Evolutionary conservation across 2,113 vertebrate species (phyloP), one percentile per base, ranked within the genome.

Genomic region (Lasiurus cinereus): DNA sequence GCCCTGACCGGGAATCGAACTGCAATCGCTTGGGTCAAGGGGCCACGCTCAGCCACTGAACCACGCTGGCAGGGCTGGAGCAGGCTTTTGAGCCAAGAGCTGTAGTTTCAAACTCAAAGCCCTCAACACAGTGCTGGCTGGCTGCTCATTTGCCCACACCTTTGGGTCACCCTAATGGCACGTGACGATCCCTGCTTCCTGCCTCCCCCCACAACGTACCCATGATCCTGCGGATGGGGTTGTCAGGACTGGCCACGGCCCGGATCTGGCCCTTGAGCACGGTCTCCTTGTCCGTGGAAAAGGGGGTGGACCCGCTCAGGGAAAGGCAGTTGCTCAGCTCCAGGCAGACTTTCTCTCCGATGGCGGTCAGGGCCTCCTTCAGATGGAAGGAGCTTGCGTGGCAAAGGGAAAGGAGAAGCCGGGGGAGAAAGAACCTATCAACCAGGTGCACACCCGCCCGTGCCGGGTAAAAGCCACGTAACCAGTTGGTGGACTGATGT

Each of bases 231-330:
- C 98, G 99, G 64, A 99, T 97, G 3, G 98, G 98, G 98, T 99
- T 99, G 10, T 99, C 99, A 0, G 98, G 97, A 24, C 97, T 98
- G 92, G 97, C 96, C 91, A 98, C 96, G 0, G 99, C 99, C 29
- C 98, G 98, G 97, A 99, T 99, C 83, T 99, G 99, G 43, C 99
- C 99, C 97, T 98, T 99, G 64, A 99, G 97, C 8, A 88, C 96
- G 16, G 90, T 88, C 97, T 99, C 98, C 15, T 98, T 96, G 91
- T 99, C 98, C 0, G 95, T 5, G 16, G 99, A 96, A 94, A 99
- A 98, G 0, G 98, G 98, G 4, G 98, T 96, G 77, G 98, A 98
- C 39, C 99, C 99, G 0, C 99, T 99, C 85, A 98, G 98, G 91
- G 97, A 98, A 5, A 99, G 98, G 98, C 98, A 99, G 95, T 98